These are phyloP conservation scores for Monodelphis domestica DNA, from an alignment of 2,797 vertebrate genomes.

Conservation along the genomic window DNA sequence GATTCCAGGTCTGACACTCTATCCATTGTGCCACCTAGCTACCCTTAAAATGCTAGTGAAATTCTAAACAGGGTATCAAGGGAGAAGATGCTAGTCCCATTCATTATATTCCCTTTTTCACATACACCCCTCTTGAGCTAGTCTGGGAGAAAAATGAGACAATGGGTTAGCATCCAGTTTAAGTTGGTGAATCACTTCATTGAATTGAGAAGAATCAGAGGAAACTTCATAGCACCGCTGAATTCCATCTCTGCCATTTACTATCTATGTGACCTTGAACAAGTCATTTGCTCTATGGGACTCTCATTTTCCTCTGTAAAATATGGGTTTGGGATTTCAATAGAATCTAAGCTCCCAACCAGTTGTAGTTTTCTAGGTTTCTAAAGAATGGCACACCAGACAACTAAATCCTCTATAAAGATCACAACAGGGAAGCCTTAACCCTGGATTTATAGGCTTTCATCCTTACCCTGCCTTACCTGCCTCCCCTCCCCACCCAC, in stretches of 20 bases:
- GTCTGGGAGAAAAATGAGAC: neutral
- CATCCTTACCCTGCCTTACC: neutral
- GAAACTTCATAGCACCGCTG: neutral
- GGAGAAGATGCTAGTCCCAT: neutral
- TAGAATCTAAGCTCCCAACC: neutral
- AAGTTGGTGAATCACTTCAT: neutral
- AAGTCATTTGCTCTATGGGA: neutral
- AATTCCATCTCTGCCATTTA: neutral
- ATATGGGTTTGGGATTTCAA: too few species aligned
- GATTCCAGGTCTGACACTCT: too few species aligned
- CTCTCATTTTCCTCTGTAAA: too few species aligned
- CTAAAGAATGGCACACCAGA: neutral
- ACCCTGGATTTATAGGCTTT: neutral
- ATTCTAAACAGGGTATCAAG: neutral
- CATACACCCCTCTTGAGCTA: neutral
- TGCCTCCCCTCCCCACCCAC: neutral
- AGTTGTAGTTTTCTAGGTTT: neutral
- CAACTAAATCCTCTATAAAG: neutral
- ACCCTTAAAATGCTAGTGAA: neutral
- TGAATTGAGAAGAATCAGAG: neutral
- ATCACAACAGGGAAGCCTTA: neutral
- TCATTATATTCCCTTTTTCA: neutral
- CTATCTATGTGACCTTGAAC: neutral
- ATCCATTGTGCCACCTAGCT: too few species aligned
- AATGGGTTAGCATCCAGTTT: too few species aligned